Conservation (phyloP, 1,140 invertebrate species). For the Nephila pilipes region DNA sequence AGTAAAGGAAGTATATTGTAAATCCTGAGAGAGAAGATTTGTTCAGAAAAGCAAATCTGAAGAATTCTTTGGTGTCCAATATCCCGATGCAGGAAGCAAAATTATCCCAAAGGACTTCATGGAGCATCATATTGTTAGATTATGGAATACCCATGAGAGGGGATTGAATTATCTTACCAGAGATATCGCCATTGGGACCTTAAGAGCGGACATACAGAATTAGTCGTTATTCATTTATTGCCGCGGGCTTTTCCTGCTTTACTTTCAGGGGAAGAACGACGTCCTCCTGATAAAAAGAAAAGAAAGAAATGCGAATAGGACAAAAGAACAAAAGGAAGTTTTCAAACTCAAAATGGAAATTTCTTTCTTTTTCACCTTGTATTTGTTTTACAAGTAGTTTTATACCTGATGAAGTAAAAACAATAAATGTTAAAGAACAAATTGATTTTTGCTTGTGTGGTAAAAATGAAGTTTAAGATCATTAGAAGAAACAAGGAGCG, state of each 20-base stretch:
- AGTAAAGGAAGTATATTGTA: not conserved
- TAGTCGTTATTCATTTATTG: constrained; percentile 9
- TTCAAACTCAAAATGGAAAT: too few species aligned
- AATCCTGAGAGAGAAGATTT: not conserved
- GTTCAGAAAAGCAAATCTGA: not conserved
- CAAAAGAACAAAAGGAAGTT: too few species aligned
- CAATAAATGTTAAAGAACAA: too few species aligned
- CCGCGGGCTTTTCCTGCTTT: not conserved
- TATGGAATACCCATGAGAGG: not conserved
- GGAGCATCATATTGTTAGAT: not conserved
- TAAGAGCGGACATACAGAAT: not conserved
- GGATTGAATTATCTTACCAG: constrained; percentile 4
- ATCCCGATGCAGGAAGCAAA: not conserved
- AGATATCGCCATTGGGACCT: not conserved
- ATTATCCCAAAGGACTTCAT: not conserved
- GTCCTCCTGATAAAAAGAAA: too few species aligned
- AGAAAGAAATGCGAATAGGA: too few species aligned
- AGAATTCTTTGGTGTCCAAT: constrained; percentile 14
- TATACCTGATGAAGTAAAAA: too few species aligned
- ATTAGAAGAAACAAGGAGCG: too few species aligned
- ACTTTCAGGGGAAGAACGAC: not conserved
- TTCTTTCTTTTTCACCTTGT: too few species aligned
- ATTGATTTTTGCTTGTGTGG: too few species aligned
- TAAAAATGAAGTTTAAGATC: too few species aligned
- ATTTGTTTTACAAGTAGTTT: too few species aligned